phyloP scores from a whole-genome alignment of 2,888 invertebrate species.

The Eupithecia subfuscata region DNA sequence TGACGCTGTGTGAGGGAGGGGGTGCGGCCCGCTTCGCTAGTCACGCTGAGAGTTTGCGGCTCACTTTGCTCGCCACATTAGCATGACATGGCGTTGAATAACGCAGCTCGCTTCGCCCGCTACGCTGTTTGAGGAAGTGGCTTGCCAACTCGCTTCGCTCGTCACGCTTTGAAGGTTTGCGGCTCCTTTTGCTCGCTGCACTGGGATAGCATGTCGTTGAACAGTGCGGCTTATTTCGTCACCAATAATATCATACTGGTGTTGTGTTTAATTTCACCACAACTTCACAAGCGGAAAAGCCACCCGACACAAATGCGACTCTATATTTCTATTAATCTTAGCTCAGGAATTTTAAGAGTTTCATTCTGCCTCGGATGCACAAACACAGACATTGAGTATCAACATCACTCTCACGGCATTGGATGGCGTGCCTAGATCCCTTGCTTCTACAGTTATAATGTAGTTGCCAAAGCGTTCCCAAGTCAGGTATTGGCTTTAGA shows the following conservation, averaged over 20 bases:
- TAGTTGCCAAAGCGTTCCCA: slow-evolving; percentile 94
- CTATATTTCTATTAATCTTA: slow-evolving; percentile 54
- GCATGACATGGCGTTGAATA: background rate
- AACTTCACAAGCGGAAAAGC: background rate
- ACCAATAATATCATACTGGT: too few relatives aligned
- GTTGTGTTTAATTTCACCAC: too few relatives aligned
- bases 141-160: background rate
- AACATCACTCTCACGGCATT: slow-evolving; percentile 87
- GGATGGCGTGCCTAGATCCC: slow-evolving; percentile 90
- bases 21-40: too few relatives aligned
- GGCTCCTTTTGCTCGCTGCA: background rate
- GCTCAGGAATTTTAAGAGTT: slow-evolving; percentile 94
- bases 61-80: background rate
- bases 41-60: background rate
- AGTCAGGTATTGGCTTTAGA: slow-evolving; percentile 83
- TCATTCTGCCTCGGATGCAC: slow-evolving; percentile 93
- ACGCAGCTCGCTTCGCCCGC: too few relatives aligned
- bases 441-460: slow-evolving; percentile 88
- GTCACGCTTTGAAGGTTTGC: background rate
- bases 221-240: too few relatives aligned
- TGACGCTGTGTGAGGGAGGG: background rate
- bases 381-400: slow-evolving; percentile 92
- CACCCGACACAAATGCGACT: background rate
- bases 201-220: background rate
- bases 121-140: background rate